These are phyloP conservation scores for Octodon degus DNA, from an alignment of 2,113 vertebrate genomes.

Conservation along the genomic window DNA sequence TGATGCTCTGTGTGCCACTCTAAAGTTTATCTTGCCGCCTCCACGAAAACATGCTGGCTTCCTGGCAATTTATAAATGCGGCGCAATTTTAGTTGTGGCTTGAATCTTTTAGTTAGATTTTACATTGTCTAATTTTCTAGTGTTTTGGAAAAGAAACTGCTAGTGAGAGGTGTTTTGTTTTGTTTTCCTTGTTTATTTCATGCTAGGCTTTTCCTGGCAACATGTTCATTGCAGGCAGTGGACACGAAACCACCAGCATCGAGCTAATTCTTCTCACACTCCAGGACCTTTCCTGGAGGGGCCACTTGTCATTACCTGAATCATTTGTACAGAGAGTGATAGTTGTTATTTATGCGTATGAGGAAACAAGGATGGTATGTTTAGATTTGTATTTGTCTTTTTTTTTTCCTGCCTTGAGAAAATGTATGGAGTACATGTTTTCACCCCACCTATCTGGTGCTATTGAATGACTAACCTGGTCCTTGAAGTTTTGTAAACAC, in stretches of 20 bases:
- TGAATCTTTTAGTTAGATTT: constrained; percentile 74
- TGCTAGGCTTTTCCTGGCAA: constrained; percentile 79
- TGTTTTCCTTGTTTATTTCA: constrained; percentile 62
- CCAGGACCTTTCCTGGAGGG: constrained; percentile 65
- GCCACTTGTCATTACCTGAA: constrained; percentile 72
- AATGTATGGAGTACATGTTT: constrained; percentile 62
- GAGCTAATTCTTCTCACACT: constrained; percentile 39
- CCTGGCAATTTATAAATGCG: constrained; percentile 59
- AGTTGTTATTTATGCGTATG: constrained; percentile 74
- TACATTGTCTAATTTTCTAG: constrained; percentile 58
- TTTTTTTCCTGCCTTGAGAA: constrained; percentile 78
- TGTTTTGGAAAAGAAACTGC: constrained; percentile 3
- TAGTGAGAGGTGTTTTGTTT: constrained; percentile 68
- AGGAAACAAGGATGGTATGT: constrained; percentile 58
- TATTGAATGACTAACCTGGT: constrained; percentile 80
- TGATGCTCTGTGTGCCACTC: constrained; percentile 39
- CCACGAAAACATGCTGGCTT: constrained; percentile 64
- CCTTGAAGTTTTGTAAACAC: constrained; percentile 78
- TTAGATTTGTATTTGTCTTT: constrained; percentile 64
- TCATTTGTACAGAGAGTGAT: constrained; percentile 66
- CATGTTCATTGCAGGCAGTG: constrained; percentile 84
- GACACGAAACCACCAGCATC: constrained; percentile 84
- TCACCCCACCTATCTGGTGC: constrained; percentile 80
- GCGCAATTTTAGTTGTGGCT: constrained; percentile 60
- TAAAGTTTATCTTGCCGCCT: constrained; percentile 55